These are phyloP conservation scores for Parapsyche elsis DNA, from an alignment of 1,140 invertebrate species.

Conservation along the genomic window DNA sequence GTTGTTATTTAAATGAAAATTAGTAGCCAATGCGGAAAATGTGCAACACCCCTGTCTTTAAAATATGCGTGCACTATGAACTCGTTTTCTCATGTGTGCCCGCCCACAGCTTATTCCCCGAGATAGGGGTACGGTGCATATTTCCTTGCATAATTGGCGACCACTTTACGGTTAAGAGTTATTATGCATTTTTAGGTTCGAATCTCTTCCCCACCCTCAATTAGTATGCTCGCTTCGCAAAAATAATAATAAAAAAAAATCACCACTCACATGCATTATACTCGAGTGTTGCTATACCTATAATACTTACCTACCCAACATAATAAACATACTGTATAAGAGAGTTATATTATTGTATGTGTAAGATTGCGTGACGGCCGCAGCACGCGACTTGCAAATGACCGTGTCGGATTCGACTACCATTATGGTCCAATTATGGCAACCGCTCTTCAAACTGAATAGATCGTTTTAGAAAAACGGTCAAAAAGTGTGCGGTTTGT, in stretches of 20 bases:
- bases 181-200: slow-evolving; percentile 48
- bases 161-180: slow-evolving; percentile 46
- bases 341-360: no score
- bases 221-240: slow-evolving; percentile 32
- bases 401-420: slow-evolving; percentile 22
- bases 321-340: no score
- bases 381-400: slow-evolving; percentile 6
- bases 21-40: no score
- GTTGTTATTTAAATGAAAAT: no score
- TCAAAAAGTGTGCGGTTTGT: neutral
- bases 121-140: slow-evolving; percentile 50
- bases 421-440: slow-evolving; percentile 30
- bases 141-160: slow-evolving; percentile 49
- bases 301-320: no score
- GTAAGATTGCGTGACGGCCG: slow-evolving; percentile 14
- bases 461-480: neutral
- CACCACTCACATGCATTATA: no score
- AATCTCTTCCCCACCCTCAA: slow-evolving; percentile 29
- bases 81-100: slow-evolving; percentile 2
- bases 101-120: slow-evolving; percentile 35
- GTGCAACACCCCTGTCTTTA: neutral
- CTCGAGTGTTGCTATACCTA: no score
- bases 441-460: neutral
- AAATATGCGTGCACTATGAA: slow-evolving; percentile 2
- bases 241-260: no score